Conservation (phyloP, 2,888 invertebrate genomes). For the Drosophila falleni region DNA sequence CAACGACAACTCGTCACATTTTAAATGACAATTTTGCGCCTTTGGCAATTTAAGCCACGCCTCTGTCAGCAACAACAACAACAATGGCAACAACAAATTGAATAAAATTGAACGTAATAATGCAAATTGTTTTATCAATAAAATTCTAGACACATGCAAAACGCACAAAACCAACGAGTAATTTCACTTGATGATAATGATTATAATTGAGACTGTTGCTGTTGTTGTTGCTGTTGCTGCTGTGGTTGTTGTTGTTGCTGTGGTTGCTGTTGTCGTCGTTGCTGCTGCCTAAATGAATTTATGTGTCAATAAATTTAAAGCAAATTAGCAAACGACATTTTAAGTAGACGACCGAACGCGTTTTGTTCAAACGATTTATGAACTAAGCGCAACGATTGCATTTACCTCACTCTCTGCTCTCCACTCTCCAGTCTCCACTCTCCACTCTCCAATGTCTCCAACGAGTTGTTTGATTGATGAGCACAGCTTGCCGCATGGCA, state of each 20-base stretch:
- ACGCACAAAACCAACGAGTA: constrained; percentile 33
- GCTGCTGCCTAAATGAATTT: constrained; percentile 68
- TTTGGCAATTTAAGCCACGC: constrained; percentile 40
- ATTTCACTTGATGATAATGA: constrained; percentile 34
- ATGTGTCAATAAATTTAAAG: constrained; percentile 80
- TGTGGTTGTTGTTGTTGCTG: constrained; percentile 21
- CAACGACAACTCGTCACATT: constrained; percentile 60
- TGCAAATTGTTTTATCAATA: constrained; percentile 81
- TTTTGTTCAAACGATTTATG: constrained; percentile 67
- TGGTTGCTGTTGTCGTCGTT: constrained; percentile 25
- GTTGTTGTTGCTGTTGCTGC: constrained; percentile 27
- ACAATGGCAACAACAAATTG: constrained; percentile 26
- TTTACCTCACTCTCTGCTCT: neutral
- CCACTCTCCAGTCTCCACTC: neutral
- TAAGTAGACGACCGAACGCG: constrained; percentile 65
- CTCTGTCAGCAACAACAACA: neutral
- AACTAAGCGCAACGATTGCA: constrained; percentile 42
- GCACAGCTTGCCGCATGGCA: constrained; percentile 29
- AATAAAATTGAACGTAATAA: constrained; percentile 74
- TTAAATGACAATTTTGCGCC: constrained; percentile 81
- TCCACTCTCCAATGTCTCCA: neutral
- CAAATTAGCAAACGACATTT: constrained; percentile 78
- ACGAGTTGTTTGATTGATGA: constrained; percentile 50
- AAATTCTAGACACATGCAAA: constrained; percentile 73
- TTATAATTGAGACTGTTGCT: constrained; percentile 19